Evolutionary conservation across 2,888 invertebrate genomes (phyloP).

Genomic region (Platerodrilus igneus): DNA sequence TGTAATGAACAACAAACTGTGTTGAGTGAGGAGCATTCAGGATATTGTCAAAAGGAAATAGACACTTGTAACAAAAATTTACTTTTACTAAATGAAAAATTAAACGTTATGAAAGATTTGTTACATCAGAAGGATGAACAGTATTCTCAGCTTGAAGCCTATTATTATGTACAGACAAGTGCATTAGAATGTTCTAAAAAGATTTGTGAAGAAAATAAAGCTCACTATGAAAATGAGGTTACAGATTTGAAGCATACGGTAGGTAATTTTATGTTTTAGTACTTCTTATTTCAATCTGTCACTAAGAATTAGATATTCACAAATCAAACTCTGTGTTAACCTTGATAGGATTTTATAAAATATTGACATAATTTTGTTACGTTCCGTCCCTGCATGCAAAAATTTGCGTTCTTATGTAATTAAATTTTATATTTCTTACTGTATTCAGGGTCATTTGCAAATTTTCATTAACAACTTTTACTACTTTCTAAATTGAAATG

Average conservation of each 20-base stretch:
- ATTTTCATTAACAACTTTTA: too few species aligned
- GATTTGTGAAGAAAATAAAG: constrained; percentile 33
- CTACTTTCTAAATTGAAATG: too few species aligned
- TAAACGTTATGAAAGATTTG: constrained; percentile 31
- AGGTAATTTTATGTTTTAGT: constrained; percentile 17
- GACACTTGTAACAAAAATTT: constrained; percentile 21
- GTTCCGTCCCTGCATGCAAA: too few species aligned
- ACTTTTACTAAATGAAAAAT: constrained; percentile 27
- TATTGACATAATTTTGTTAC: too few species aligned
- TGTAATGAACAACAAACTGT: constrained; percentile 14
- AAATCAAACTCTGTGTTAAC: too few species aligned
- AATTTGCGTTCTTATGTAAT: too few species aligned
- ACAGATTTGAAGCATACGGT: constrained; percentile 36
- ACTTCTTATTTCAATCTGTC: constrained; percentile 1
- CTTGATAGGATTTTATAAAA: too few species aligned
- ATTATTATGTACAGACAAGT: constrained; percentile 35
- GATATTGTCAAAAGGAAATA: constrained; percentile 22
- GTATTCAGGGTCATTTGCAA: too few species aligned
- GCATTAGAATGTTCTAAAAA: constrained; percentile 32
- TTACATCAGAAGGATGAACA: constrained; percentile 32
- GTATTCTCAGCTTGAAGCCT: constrained; percentile 33
- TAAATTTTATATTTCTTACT: too few species aligned
- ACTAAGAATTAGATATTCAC: too few species aligned
- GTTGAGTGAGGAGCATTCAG: constrained; percentile 25
- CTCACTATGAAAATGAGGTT: constrained; percentile 34